Evolutionary conservation across 2,797 vertebrate species (phyloP).

Genomic region (Cryptoprocta ferox): DNA sequence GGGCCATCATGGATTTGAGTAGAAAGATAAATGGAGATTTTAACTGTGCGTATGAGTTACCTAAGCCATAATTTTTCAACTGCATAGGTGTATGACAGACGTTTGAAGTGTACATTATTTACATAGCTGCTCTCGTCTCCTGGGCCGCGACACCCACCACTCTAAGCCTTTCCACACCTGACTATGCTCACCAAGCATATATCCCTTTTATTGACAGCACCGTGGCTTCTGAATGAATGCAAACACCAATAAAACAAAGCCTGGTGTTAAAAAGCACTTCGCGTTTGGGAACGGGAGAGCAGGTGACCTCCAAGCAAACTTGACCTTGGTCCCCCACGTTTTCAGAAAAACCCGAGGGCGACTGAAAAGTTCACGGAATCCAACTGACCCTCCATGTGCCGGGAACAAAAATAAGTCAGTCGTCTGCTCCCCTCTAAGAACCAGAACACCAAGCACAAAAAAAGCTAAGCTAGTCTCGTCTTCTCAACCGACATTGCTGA

Average conservation of each 20-base stretch:
- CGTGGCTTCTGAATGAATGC: not conserved
- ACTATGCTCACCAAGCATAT: not conserved
- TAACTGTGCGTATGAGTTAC: constrained; percentile 50
- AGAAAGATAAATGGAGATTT: constrained; percentile 74
- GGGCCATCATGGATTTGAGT: not conserved
- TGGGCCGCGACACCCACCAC: not conserved
- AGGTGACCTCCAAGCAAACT: not conserved
- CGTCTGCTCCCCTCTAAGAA: not conserved
- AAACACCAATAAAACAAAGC: not conserved
- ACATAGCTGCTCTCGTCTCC: constrained; percentile 35
- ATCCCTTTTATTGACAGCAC: not conserved
- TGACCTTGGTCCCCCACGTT: not conserved
- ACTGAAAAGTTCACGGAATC: not conserved
- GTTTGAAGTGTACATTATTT: constrained; percentile 71
- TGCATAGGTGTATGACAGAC: constrained; percentile 54
- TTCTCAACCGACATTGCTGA: not conserved
- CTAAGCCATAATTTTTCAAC: constrained; percentile 50
- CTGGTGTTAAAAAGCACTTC: not conserved
- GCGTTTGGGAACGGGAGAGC: not conserved
- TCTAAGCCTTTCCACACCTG: constrained; percentile 35
- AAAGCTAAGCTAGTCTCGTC: not conserved
- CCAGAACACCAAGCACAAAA: not conserved
- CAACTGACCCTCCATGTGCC: constrained; percentile 43
- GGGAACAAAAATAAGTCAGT: constrained; percentile 48
- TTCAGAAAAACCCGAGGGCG: constrained; percentile 45